These are phyloP conservation scores for Forbesichthys papilliferus DNA, from an alignment of 2,113 vertebrate species.

Conservation along the genomic window DNA sequence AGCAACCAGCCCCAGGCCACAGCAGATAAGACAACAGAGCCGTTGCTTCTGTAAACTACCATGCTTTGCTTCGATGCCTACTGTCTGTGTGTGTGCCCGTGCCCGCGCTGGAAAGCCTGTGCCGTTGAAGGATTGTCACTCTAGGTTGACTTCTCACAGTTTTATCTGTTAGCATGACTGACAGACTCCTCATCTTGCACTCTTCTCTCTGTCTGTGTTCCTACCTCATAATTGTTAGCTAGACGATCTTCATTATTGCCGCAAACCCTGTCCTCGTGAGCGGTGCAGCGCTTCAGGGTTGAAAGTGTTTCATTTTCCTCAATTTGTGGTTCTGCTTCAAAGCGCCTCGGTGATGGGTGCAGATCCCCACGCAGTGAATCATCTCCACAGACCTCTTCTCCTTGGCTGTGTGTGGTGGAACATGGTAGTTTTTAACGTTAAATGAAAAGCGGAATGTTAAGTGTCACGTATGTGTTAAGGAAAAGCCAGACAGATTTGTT, in stretches of 20 bases:
- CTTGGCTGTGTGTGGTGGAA: constrained; percentile 40
- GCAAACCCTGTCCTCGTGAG: constrained; percentile 45
- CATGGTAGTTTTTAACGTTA: neutral
- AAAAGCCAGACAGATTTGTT: neutral
- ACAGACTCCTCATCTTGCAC: constrained; percentile 25
- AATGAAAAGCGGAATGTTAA: too few species aligned
- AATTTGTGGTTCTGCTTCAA: constrained; percentile 68
- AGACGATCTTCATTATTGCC: constrained; percentile 56
- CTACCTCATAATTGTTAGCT: constrained; percentile 60
- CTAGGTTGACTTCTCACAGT: neutral
- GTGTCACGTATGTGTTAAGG: neutral
- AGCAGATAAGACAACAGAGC: constrained; percentile 21
- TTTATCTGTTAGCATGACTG: constrained; percentile 7
- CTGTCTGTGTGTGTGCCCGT: neutral
- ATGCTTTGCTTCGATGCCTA: neutral
- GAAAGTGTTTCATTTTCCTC: constrained; percentile 65
- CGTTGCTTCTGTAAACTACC: neutral
- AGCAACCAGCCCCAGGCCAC: neutral
- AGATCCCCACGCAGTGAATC: constrained; percentile 51
- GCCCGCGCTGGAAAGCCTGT: neutral
- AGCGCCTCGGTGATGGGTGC: constrained; percentile 44
- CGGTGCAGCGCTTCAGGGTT: constrained; percentile 61
- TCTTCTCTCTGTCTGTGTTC: constrained; percentile 44
- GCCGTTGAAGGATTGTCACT: neutral
- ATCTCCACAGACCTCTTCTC: constrained; percentile 28